Conservation (phyloP, 2,113 vertebrate species). For the Ornithorhynchus anatinus region DNA sequence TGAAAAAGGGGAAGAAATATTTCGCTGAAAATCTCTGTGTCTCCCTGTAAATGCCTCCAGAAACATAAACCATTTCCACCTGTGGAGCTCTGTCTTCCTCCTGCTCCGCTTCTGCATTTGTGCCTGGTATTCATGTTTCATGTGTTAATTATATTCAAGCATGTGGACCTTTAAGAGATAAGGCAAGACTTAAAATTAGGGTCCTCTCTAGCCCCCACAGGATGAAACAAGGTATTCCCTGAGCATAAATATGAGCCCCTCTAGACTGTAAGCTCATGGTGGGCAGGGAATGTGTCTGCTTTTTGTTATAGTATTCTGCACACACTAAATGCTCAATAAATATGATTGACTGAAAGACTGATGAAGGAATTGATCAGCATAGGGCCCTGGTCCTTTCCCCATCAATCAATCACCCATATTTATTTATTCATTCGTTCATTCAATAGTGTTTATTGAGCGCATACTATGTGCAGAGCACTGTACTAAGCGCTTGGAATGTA, state of each 20-base stretch:
- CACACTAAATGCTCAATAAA: no score
- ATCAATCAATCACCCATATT: no score
- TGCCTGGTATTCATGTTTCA: not conserved
- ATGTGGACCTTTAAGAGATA: not conserved
- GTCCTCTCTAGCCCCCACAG: not conserved
- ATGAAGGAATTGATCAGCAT: no score
- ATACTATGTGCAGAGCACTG: no score
- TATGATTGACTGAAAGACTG: no score
- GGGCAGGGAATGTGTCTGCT: no score
- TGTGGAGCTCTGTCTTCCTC: not conserved
- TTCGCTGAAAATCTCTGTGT: not conserved
- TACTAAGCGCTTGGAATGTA: no score
- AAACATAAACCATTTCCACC: not conserved
- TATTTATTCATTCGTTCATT: no score
- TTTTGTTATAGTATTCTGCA: no score
- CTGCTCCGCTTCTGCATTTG: not conserved
- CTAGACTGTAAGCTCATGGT: no score
- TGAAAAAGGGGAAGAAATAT: not conserved
- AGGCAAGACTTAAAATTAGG: not conserved
- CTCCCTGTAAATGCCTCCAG: not conserved
- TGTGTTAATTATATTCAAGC: not conserved
- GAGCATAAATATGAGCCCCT: not conserved
- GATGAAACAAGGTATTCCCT: not conserved
- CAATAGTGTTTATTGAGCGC: no score
- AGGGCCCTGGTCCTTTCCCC: no score